Percentiles rank a stretch among this genome's conserved stretches.
Evolutionary conservation across 2,113 vertebrate species (phyloP).

Genomic region (Ivindomyrus marchei): DNA sequence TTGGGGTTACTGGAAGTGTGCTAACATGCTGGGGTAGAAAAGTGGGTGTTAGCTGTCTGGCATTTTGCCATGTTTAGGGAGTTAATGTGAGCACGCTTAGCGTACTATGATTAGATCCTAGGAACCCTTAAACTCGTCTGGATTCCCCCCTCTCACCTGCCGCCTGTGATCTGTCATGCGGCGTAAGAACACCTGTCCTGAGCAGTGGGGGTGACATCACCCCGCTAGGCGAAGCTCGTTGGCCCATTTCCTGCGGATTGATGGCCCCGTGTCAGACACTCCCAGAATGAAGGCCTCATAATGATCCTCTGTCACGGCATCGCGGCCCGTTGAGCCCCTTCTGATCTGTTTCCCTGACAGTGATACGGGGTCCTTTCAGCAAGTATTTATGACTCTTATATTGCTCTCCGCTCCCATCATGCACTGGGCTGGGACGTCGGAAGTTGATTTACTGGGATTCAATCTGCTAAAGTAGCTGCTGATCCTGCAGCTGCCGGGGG

Average conservation of each 20-base stretch:
- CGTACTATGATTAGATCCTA: not conserved
- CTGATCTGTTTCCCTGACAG: not conserved
- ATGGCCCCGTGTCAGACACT: not conserved
- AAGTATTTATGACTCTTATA: not conserved
- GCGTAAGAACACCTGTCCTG: not conserved
- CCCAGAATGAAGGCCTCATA: not conserved
- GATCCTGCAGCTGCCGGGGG: not conserved
- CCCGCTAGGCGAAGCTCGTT: not conserved
- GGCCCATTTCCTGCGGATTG: not conserved
- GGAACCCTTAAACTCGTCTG: not conserved
- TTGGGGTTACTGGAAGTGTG: not conserved
- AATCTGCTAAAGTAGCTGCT: slow-evolving; percentile 14
- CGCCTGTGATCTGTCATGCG: not conserved
- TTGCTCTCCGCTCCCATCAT: slow-evolving; percentile 3
- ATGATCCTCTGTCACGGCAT: not conserved
- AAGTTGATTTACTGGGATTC: slow-evolving; percentile 10
- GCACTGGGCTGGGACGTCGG: not conserved
- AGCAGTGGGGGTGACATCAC: not conserved
- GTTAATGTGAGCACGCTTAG: not conserved
- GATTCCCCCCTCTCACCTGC: not conserved
- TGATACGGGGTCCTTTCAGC: not conserved
- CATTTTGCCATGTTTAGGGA: not conserved
- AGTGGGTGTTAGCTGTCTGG: not conserved
- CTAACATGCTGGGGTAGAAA: not conserved
- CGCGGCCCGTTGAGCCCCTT: not conserved